Conservation (phyloP, 2,797 vertebrate species). For the Notoglanidium macrostoma region DNA sequence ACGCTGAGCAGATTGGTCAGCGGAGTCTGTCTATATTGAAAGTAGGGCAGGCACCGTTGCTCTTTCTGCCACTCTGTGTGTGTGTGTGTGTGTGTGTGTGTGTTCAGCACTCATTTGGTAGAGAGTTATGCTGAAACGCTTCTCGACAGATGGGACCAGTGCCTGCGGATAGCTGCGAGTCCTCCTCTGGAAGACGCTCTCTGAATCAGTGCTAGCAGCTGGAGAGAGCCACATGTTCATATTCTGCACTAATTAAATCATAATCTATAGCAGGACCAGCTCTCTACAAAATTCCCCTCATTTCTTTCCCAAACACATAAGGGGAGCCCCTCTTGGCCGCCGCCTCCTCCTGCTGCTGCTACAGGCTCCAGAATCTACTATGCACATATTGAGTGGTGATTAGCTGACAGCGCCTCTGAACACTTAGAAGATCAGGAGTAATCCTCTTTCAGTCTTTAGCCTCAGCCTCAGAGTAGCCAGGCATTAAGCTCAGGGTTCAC, state of each 20-base stretch:
- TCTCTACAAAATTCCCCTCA: background rate
- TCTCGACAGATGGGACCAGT: conserved; percentile 67
- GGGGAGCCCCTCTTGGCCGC: background rate
- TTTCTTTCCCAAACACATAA: conserved; percentile 16
- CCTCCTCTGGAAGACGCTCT: conserved; percentile 19
- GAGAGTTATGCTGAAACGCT: conserved; percentile 59
- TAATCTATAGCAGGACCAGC: conserved; percentile 5
- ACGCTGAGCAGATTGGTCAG: conserved; percentile 35
- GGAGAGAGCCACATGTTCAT: conserved; percentile 62
- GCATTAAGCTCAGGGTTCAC: background rate
- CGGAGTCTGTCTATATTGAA: conserved; percentile 16
- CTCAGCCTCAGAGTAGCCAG: background rate
- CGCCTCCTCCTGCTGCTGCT: background rate
- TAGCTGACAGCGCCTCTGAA: conserved; percentile 30
- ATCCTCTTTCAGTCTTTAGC: background rate
- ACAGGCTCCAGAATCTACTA: conserved; percentile 30
- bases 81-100: background rate
- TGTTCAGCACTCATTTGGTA: conserved; percentile 51
- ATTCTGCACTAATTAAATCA: conserved; percentile 29
- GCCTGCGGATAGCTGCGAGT: conserved; percentile 65
- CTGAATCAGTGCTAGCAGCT: conserved; percentile 1
- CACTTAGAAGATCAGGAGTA: background rate
- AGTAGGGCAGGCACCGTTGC: conserved; percentile 14
- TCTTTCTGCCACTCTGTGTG: background rate
- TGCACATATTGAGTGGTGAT: conserved; percentile 38